These are phyloP conservation scores for Upupa epops DNA, from an alignment of 2,113 vertebrate genomes.

Conservation along the genomic window DNA sequence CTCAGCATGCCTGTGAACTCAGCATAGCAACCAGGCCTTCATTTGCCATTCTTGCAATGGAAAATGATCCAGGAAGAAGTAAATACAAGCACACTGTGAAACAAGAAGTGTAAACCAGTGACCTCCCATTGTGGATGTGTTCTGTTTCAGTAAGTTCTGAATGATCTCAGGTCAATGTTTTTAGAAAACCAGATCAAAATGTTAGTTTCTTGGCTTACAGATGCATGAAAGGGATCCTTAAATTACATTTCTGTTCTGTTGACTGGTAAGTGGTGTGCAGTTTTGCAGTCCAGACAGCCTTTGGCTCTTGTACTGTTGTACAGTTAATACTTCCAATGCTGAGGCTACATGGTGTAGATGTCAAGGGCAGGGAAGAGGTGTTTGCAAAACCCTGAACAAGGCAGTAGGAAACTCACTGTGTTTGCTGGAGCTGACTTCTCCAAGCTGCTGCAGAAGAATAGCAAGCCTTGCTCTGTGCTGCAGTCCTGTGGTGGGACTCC, in stretches of 20 bases:
- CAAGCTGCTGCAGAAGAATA: neutral
- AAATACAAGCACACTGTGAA: neutral
- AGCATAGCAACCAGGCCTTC: neutral
- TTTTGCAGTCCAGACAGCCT: neutral
- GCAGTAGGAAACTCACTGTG: neutral
- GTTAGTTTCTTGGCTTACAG: neutral
- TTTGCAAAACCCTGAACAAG: neutral
- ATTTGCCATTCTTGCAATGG: neutral
- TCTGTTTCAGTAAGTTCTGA: neutral
- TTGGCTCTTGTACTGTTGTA: neutral
- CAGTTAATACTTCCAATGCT: neutral
- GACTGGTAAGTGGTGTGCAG: fast-evolving
- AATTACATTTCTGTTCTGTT: neutral
- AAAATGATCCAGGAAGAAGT: neutral
- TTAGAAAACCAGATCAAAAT: neutral
- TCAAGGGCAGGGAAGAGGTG: neutral
- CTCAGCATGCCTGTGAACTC: neutral
- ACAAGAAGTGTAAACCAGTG: neutral
- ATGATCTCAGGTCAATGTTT: neutral
- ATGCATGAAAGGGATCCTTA: neutral
- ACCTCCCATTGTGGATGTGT: neutral
- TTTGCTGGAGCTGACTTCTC: neutral
- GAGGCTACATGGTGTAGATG: neutral
- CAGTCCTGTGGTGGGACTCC: neutral
- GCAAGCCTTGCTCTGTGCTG: neutral